Evolutionary conservation across 35 echinoderm and acorn worm genomes (phyloP).

Genomic region (Anneissia japonica): DNA sequence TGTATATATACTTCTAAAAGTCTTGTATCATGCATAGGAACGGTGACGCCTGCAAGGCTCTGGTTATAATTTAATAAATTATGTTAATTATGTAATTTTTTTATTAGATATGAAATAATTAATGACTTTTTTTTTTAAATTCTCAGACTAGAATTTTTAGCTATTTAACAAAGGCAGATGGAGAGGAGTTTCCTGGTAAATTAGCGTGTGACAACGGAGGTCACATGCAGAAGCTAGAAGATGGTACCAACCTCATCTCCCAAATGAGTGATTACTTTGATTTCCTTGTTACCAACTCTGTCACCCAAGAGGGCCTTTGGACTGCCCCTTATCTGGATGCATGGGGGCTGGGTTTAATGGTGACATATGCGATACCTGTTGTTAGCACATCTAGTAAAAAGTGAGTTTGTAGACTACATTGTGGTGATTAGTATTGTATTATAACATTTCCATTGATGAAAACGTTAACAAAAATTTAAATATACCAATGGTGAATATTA

Average conservation of each 20-base stretch:
- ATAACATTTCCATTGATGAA: too few species aligned
- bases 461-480: too few species aligned
- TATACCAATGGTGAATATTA: too few species aligned
- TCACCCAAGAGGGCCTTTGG: conserved; percentile 57
- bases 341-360: conserved; percentile 89
- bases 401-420: too few species aligned
- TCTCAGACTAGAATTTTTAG: conserved; percentile 90
- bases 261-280: conserved; percentile 97
- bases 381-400: conserved; percentile 62
- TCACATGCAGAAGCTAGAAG: conserved; percentile 49
- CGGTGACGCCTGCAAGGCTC: too few species aligned
- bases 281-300: conserved; percentile 80
- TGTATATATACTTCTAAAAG: too few species aligned
- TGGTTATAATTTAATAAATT: too few species aligned
- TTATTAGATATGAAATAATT: too few species aligned
- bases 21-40: too few species aligned
- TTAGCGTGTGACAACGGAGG: conserved; percentile 81
- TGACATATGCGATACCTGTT: conserved; percentile 77
- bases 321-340: conserved; percentile 93
- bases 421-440: too few species aligned
- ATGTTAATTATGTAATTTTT: too few species aligned
- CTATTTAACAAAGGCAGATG: conserved; percentile 74
- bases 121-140: neutral
- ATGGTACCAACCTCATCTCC: conserved; percentile 82
- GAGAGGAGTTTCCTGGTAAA: conserved; percentile 88